Conservation (phyloP, 2,113 vertebrate genomes). For the Probosciger aterrimus region DNA sequence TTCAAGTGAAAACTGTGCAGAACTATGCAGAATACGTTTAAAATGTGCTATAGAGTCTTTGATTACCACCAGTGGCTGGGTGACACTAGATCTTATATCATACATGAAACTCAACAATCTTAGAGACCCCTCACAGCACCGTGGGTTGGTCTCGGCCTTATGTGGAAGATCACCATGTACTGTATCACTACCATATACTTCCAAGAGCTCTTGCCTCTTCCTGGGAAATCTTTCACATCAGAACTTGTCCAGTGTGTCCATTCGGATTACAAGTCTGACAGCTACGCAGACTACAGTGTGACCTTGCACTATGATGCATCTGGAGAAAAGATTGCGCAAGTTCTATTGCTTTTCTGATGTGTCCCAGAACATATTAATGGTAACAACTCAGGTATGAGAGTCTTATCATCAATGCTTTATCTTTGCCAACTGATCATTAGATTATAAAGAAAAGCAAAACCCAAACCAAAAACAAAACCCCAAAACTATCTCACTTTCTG, state of each 20-base stretch:
- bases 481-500: not conserved
- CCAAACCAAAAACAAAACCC: not conserved
- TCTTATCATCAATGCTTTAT: not conserved
- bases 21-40: not conserved
- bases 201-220: not conserved
- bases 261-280: not conserved
- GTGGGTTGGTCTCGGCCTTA: not conserved
- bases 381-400: not conserved
- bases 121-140: not conserved
- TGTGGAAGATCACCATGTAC: not conserved
- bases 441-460: too few relatives aligned
- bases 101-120: not conserved
- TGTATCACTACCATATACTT: not conserved
- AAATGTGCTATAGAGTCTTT: not conserved
- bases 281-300: not conserved
- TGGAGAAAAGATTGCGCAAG: not conserved
- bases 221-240: not conserved
- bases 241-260: not conserved
- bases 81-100: not conserved
- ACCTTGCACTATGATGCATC: not conserved
- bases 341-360: not conserved
- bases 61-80: accelerated
- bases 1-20: not conserved
- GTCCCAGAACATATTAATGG: not conserved
- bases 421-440: not conserved